Percentiles rank a stretch among this genome's conserved stretches.
Conservation (phyloP, 2,888 invertebrate species). For the Arge pagana region DNA sequence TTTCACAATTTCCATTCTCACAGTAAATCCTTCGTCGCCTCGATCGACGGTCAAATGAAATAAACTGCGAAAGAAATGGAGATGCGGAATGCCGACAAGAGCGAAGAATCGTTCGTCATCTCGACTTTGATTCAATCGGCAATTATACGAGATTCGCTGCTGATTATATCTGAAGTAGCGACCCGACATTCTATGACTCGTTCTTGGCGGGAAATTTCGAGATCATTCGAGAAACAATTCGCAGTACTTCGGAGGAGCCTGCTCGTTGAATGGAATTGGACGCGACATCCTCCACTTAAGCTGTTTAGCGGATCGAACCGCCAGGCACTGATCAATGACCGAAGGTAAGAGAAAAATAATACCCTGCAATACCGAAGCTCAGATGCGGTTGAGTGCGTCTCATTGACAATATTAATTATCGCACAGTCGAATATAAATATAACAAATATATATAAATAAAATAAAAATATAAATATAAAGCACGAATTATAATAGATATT, state of each 20-base stretch:
- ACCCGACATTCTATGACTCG: constrained; percentile 34
- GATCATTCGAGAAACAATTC: constrained; percentile 28
- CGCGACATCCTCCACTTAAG: too few relatives aligned
- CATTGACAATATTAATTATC: too few relatives aligned
- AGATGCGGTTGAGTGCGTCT: too few relatives aligned
- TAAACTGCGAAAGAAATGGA: too few relatives aligned
- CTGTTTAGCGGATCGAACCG: constrained; percentile 10
- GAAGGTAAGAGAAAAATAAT: background rate
- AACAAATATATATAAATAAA: too few relatives aligned
- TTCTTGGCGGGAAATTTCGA: constrained; percentile 38
- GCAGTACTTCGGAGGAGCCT: constrained; percentile 1
- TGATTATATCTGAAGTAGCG: constrained; percentile 41
- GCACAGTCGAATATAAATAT: too few relatives aligned
- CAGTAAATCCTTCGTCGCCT: too few relatives aligned
- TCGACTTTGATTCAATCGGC: constrained; percentile 38
- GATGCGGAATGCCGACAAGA: constrained; percentile 23
- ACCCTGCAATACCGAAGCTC: too few relatives aligned
- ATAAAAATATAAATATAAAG: too few relatives aligned
- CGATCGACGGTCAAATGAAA: too few relatives aligned
- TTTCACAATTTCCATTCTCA: too few relatives aligned
- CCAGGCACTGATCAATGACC: constrained; percentile 8
- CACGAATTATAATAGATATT: too few relatives aligned
- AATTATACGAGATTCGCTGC: constrained; percentile 43
- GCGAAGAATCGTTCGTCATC: constrained; percentile 19
- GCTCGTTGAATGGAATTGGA: background rate